phyloP scores from a whole-genome alignment of 2,113 vertebrate species.

The Poecile atricapillus region DNA sequence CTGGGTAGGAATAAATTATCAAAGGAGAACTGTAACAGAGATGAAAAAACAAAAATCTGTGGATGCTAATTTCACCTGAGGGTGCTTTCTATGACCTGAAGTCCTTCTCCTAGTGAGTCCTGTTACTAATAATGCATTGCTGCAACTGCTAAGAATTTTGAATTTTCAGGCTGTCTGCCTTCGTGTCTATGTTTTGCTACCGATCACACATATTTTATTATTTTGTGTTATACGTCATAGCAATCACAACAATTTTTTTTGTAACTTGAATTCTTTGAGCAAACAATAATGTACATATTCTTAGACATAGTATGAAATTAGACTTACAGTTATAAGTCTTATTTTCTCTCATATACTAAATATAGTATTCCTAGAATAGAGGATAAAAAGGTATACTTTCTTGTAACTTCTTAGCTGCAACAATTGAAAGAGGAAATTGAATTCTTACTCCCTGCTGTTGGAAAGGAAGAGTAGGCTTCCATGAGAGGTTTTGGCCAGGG shows the following conservation, averaged over 20 bases:
- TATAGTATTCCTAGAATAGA: background rate
- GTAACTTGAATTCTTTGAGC: background rate
- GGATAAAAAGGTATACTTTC: background rate
- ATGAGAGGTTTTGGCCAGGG: background rate
- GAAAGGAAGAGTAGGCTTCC: background rate
- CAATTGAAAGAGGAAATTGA: background rate
- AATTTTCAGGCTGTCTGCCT: background rate
- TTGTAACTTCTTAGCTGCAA: background rate
- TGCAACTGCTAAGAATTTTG: background rate
- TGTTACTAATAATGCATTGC: background rate
- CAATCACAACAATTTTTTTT: background rate
- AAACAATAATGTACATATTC: background rate
- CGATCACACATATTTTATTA: background rate
- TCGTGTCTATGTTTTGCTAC: background rate
- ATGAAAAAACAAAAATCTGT: background rate
- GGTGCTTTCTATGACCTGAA: background rate
- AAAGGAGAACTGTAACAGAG: background rate
- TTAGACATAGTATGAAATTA: background rate
- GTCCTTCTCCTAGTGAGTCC: background rate
- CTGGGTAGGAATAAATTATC: constrained; percentile 37
- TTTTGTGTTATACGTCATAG: background rate
- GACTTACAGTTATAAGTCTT: background rate
- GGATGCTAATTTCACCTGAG: background rate
- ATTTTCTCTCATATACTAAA: background rate
- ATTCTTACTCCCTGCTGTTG: background rate